Evolutionary conservation across 2,113 vertebrate species (phyloP), one percentile per base, ranked within the genome.

Genomic region (Cyprinus carpio): DNA sequence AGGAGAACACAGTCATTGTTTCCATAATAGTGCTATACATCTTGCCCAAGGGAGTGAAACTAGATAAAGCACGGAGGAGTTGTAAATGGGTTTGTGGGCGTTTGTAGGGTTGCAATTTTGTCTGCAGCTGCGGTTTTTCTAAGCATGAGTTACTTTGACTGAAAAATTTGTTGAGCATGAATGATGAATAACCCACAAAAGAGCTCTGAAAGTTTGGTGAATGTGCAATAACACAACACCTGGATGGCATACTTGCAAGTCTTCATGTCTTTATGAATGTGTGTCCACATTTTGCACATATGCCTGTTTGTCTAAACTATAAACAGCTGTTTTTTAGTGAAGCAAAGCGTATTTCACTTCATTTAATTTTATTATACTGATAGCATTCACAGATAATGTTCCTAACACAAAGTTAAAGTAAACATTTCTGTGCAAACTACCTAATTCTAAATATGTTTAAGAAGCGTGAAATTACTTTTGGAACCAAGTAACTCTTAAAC

Each of bases 41-140:
- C 54, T 58, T 58, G 54, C 54, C 54, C 18, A 58, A 58, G 54
- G 18, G 54, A 58, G 54, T 58, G 18, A 58, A 58, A 23, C 54
- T 58, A 58, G 54, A 58, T 58, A 58, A 58, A 23, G 54, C 54
- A 23, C 6, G 18, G 2, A 58, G 54, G 54, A 58, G 54, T 23
- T 58, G 54, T 58, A 58, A 58, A 58, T 58, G 54, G 43, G 13
- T 75, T 25, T 51, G 25, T 49, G 43, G 89, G n/a, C 83, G 58
- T 84, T 58, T 91, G 84, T 87, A 92, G 77, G 49, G 82, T 88
- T 89, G 43, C 81, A 37, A 89, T 90, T 91, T 84, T 93, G 91
- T 80, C 88, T 91, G 18, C 81, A 77, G 71, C 0, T n/a, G 0
- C 43, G 82, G 89, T 91, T 90, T 71, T 37, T 37, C 18, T 85